Conservation (phyloP, 2,113 vertebrate genomes). For the Gymnorhina tibicen region DNA sequence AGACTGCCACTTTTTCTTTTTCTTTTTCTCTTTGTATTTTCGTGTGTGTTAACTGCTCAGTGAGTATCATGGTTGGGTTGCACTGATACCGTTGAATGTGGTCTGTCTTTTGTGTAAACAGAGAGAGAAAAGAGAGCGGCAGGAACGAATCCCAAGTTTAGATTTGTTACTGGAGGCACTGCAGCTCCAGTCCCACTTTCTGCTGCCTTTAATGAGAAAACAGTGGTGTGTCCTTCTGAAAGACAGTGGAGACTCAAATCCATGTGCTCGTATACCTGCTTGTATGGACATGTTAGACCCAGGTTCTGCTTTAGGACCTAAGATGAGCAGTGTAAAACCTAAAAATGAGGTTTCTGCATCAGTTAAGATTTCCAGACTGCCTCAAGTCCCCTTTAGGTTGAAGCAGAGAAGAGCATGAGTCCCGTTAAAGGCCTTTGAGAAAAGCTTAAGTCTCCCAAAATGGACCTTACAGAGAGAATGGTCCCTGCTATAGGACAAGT, state of each 20-base stretch:
- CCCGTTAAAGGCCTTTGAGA: not conserved
- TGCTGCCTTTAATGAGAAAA: not conserved
- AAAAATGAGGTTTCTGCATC: not conserved
- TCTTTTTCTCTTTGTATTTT: slow-evolving; percentile 38
- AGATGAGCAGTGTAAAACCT: not conserved
- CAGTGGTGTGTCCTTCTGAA: not conserved
- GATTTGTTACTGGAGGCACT: not conserved
- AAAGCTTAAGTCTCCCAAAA: not conserved
- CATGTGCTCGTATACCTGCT: not conserved
- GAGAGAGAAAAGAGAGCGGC: not conserved
- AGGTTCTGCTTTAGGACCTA: not conserved
- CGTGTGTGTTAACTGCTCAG: not conserved
- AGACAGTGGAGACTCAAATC: not conserved
- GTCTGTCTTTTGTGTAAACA: slow-evolving; percentile 49
- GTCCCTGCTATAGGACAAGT: not conserved
- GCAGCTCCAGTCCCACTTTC: not conserved
- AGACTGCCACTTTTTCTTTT: slow-evolving; percentile 52
- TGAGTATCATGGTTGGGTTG: slow-evolving; percentile 32
- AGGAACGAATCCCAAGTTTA: not conserved
- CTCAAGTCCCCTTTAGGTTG: not conserved
- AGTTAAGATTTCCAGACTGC: not conserved
- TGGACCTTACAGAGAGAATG: not conserved
- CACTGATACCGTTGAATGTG: not conserved
- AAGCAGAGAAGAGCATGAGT: not conserved
- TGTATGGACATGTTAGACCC: not conserved